These are phyloP conservation scores for Brienomyrus brachyistius DNA, from an alignment of 2,113 vertebrate species.

Conservation along the genomic window DNA sequence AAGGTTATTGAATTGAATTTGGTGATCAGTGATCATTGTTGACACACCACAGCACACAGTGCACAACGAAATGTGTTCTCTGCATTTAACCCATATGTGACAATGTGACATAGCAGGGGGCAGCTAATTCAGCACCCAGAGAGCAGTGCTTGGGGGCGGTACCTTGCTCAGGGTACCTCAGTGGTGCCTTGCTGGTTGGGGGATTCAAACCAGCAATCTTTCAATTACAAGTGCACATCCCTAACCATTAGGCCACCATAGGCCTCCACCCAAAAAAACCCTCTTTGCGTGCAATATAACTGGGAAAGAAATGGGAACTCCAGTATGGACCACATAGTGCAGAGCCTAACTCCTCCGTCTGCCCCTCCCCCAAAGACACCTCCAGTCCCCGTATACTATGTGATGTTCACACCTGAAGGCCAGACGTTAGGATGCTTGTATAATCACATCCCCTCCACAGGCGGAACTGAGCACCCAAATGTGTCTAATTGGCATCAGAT, in stretches of 20 bases:
- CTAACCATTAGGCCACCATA: no score
- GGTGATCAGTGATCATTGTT: no score
- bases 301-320: not conserved
- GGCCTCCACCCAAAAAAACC: not conserved
- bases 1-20: not conserved
- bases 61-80: no score
- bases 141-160: no score
- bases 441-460: slow-evolving; percentile 43
- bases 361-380: slow-evolving; percentile 13
- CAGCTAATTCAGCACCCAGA: no score
- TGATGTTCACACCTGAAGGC: slow-evolving; percentile 44
- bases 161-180: no score
- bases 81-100: no score
- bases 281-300: not conserved
- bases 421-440: slow-evolving; percentile 28
- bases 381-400: slow-evolving; percentile 39
- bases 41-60: no score
- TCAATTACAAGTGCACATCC: no score
- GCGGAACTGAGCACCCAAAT: slow-evolving; percentile 34
- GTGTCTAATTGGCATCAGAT: slow-evolving; percentile 52
- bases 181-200: no score
- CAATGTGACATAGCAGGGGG: no score
- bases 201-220: no score
- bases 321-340: not conserved
- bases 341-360: not conserved